Base-by-base conservation (phyloP, 2,113 vertebrate species). In the Grammomys surdaster region DNA sequence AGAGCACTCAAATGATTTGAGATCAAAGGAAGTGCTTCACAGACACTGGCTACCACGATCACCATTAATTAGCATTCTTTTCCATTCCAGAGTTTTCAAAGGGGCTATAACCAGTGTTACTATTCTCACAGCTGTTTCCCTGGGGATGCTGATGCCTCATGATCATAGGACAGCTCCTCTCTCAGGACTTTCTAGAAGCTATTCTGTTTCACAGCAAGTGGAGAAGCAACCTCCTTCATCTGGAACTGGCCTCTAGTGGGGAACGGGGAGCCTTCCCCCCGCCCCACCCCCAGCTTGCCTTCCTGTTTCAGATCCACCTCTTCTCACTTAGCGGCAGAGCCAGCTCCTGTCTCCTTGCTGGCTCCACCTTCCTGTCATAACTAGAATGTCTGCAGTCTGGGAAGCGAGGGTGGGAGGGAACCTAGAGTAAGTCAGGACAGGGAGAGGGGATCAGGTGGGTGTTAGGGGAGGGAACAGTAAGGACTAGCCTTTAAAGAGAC, bases 281-380 rank as follows among this genome's bases (percentile, higher is more conserved):
- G 9, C 48, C 48, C 48, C 48, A 40, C 40, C 46, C 46, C 51
- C 51, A 51, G 73, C 94, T 91, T 56, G 51, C 69, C 75, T 95
- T 46, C 0, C 17, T 88, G 95, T 95, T 88, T 72, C 82, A 89
- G 65, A 92, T 87, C 78, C 89, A 31, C 73, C 69, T 84, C 91
- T 86, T 72, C 43, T 51, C 86, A 91, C 90, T 96, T 28, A 76
- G 67, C 19, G 31, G 78, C 92, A 84, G 82, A 93, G 76, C 17
- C 67, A 67, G 28, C 40, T 95, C 90, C 88, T 3, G 48, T 40
- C 85, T 94, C 77, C 72, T 73, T 22, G 70, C 91, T 88, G 91
- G 94, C 96, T 93, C 92, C 88, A 72, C 88, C 85, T 95, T 92
- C 90, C 88, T 88, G 90, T 94, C 65, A 54, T 40, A 33, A 77